Percentiles rank a stretch among this genome's conserved stretches.
phyloP scores from a whole-genome alignment of 2,797 vertebrate genomes.

The Pelodytes ibericus region DNA sequence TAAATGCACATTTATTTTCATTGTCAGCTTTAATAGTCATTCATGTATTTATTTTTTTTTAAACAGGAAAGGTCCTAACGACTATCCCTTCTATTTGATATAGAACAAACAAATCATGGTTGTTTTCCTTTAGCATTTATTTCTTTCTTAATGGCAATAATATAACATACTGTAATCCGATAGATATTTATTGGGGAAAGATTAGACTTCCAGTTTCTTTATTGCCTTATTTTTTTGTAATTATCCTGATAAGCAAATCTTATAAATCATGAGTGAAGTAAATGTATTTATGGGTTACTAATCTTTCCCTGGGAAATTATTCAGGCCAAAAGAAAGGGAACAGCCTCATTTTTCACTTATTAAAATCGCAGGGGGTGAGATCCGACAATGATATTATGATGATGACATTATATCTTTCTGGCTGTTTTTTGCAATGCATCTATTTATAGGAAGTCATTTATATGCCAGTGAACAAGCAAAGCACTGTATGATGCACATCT shows the following conservation, averaged over 20 bases:
- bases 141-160: neutral
- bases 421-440: neutral
- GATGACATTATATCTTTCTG: slow-evolving; percentile 19
- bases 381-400: slow-evolving; percentile 15
- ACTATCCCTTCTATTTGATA: no score
- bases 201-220: neutral
- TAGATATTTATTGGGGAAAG: neutral
- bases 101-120: no score
- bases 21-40: no score
- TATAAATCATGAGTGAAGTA: slow-evolving; percentile 5
- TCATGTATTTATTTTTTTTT: no score
- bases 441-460: slow-evolving; percentile 25
- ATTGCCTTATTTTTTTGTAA: slow-evolving; percentile 6
- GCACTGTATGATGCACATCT: neutral
- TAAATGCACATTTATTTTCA: no score
- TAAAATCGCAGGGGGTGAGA: slow-evolving; percentile 26
- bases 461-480: slow-evolving; percentile 7
- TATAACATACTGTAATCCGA: neutral
- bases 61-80: no score
- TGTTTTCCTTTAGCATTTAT: no score
- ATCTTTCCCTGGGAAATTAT: neutral
- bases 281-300: neutral
- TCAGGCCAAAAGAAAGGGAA: neutral
- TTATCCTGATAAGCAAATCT: slow-evolving; percentile 6
- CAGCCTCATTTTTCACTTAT: slow-evolving; percentile 18